Evolutionary conservation across 64 coral and sea anemone genomes (phyloP), one percentile per base, ranked within the genome.

Genomic region (Montipora capricornis): DNA sequence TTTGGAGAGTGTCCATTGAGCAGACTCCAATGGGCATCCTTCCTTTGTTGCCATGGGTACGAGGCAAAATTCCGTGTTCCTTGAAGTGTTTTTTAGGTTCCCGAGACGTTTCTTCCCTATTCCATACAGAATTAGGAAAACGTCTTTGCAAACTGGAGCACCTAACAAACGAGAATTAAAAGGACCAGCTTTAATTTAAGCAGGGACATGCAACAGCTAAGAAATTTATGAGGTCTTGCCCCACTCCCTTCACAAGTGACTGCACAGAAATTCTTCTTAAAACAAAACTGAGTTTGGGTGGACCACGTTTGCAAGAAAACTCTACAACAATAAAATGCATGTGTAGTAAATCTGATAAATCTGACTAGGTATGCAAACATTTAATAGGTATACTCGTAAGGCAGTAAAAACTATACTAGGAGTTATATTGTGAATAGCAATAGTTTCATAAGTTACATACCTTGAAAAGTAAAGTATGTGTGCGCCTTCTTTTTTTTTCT

Each of bases 31-130:
- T 79, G 2, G 88, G 88, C 16, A 90, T 60, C 68, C 37, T 80
- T 55, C 87, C 87, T 80, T 47, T 17, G 67, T 85, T 92, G 3
- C 80, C 66, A 84, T 92, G 90, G 37, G 0, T 46, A 20, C 90
- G 64, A 75, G 80, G 77, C 9, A 26, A 37, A n/a, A 90, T 90
- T 16, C 88, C 75, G n/a, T 67, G 19, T 19, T 58, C 4, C 14
- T 90, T 76, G 44, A 55, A 92, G n/a, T 84, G 90, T 49, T 57
- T 20, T 55, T 50, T 10, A 92, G 80, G 45, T 26, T 48, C 11
- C 17, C 61, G 26, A 84, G n/a, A 10, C 90, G 47, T 12, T n/a
- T 26, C 22, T 84, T 57, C 17, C 90, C 74, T 22, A 92, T 92
- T 26, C 26, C 26, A 26, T 26, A 26, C 26, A 26, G 26, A 26